Conservation (phyloP, 2,797 vertebrate species). For the Lepilemur ruficaudatus region DNA sequence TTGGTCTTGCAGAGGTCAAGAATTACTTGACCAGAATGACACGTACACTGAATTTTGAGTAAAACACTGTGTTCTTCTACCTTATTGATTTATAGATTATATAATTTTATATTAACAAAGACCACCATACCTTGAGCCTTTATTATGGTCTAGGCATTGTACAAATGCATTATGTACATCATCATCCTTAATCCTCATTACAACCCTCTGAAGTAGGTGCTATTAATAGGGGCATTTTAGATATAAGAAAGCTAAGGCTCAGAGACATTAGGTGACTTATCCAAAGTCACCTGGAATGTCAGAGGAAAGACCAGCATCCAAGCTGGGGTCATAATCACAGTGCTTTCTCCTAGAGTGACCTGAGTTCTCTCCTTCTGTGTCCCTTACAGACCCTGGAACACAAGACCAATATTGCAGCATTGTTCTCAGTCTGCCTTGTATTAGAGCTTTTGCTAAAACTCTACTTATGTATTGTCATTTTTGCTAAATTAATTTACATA, state of each 20-base stretch:
- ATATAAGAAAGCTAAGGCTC: neutral
- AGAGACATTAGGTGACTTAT: neutral
- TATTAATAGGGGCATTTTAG: neutral
- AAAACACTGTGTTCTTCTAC: neutral
- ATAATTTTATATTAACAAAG: neutral
- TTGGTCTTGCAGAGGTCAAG: constrained; percentile 15
- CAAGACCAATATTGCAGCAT: neutral
- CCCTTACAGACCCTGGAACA: neutral
- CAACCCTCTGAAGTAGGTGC: neutral
- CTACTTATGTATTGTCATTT: neutral
- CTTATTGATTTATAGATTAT: neutral
- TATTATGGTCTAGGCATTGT: neutral
- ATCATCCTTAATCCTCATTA: neutral
- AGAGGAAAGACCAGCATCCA: neutral
- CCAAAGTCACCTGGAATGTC: neutral
- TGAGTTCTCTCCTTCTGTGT: neutral
- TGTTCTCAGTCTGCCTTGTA: neutral
- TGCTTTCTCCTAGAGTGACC: neutral
- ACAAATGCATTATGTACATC: neutral
- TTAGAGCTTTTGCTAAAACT: neutral
- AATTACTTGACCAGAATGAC: neutral
- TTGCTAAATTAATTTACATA: neutral
- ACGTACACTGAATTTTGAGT: neutral
- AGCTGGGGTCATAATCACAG: neutral
- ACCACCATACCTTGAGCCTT: neutral